Base-by-base conservation (phyloP, 2,113 vertebrate species). In the Silurus meridionalis region DNA sequence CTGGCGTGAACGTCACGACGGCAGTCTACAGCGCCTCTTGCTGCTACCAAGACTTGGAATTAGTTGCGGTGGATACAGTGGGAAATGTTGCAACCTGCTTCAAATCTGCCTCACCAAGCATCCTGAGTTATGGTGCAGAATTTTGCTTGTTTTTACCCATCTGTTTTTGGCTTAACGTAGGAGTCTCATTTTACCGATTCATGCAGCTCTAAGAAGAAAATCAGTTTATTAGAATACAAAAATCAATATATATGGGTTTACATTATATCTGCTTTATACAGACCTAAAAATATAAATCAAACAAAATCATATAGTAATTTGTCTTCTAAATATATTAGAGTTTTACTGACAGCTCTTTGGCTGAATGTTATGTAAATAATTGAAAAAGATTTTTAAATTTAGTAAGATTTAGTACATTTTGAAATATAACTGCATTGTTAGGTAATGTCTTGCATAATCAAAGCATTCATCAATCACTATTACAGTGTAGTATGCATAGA, bases 41-140 rank as follows among this genome's bases (percentile, higher is more conserved):
- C 91, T 94, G 93, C n/a, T 90, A 86, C 60, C 86, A 52, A 66
- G 89, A 11, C 6, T 91, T 94, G n/a, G 87, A 89, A 87, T 87
- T 95, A 82, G 46, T 89, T 23, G 90, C 81, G n/a, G 91, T 94
- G n/a, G 94, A 95, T 63, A 28, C 11, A 25, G 93, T 87, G 0
- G 94, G 94, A 50, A 94, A 95, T 25, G 92, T 93, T 84, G 92
- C 90, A 4, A 86, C 28, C 3, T 94, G 94, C 82, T 50, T 81
- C 50, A 90, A 86, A 57, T 94, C 93, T 86, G 86, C 77, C 10
- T 8, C 9, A 46, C 1, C 79, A 9, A 48, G 10, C 17, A 8
- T 37, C 11, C 53, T 79, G 5, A 79, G n/a, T 19, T 10, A 53
- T 19, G 46, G 46, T 53, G 13, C 1, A 25, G 60, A 82, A 53